Conservation (phyloP, 2,888 invertebrate genomes). For the Tetheella fluctuosa region DNA sequence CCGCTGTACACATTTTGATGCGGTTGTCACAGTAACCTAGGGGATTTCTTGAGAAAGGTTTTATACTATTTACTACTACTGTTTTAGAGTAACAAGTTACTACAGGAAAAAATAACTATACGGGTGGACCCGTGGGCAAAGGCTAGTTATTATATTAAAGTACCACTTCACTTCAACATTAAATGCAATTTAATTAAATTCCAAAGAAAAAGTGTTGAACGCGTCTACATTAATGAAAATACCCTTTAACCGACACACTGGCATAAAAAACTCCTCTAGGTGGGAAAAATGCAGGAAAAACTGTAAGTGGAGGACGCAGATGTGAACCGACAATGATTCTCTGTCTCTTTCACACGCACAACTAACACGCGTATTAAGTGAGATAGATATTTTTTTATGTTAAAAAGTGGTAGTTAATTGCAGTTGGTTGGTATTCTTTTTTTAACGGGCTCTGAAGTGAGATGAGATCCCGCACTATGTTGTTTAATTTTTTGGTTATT, state of each 20-base stretch:
- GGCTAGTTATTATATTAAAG: too few species aligned
- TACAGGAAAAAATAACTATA: too few species aligned
- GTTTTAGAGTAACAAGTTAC: too few species aligned
- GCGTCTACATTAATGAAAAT: constrained; percentile 23
- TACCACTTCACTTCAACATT: not conserved
- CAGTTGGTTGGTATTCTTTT: constrained; percentile 42
- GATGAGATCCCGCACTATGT: constrained; percentile 29
- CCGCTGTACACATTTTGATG: too few species aligned
- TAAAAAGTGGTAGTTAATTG: constrained; percentile 55
- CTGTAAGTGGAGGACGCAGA: constrained; percentile 55
- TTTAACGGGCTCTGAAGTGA: constrained; percentile 38
- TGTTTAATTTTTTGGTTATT: constrained; percentile 31
- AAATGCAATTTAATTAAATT: not conserved
- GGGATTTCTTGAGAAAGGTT: too few species aligned
- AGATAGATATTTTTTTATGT: constrained; percentile 33
- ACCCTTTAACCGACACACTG: constrained; percentile 37
- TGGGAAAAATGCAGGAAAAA: constrained; percentile 58
- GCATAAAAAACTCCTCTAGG: constrained; percentile 47
- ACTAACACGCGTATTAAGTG: constrained; percentile 18
- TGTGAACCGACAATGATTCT: constrained; percentile 40
- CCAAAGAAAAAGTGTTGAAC: constrained; percentile 22
- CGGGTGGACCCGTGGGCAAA: too few species aligned
- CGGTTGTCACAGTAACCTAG: too few species aligned
- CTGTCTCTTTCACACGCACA: constrained; percentile 36
- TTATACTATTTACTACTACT: too few species aligned